Conservation (phyloP, 2,113 vertebrate genomes). For the Patagioenas fasciata region DNA sequence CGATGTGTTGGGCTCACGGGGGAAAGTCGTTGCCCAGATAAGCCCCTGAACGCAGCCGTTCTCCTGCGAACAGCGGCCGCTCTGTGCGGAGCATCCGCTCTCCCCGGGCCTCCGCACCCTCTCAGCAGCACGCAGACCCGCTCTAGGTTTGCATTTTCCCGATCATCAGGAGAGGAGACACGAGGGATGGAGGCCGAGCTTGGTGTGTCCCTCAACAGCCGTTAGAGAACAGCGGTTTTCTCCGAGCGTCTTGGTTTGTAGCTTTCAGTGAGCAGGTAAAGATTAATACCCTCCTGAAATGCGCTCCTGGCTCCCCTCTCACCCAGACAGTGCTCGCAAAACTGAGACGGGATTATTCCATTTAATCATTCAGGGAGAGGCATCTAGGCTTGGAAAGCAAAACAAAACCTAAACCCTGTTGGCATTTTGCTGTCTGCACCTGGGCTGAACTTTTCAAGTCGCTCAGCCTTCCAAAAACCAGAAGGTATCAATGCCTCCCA, state of each 20-base stretch:
- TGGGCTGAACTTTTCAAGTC: neutral
- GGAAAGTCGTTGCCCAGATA: neutral
- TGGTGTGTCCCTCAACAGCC: neutral
- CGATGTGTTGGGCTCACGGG: rapidly evolving
- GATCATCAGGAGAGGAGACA: rapidly evolving
- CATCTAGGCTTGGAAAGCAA: neutral
- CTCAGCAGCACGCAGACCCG: neutral
- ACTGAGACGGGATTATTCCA: neutral
- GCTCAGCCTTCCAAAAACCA: neutral
- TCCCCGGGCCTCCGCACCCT: neutral
- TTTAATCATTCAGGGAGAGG: neutral
- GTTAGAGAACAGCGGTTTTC: neutral
- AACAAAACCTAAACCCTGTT: neutral
- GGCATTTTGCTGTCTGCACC: neutral
- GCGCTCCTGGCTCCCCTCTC: neutral
- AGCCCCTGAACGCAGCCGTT: neutral
- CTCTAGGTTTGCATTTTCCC: neutral
- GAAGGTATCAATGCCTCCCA: neutral
- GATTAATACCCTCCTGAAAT: neutral
- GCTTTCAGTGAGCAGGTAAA: neutral
- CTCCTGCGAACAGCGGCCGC: neutral
- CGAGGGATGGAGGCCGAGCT: neutral
- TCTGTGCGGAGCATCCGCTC: neutral
- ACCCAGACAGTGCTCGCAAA: neutral
- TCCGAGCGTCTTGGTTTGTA: neutral